Percentiles rank a stretch among this genome's conserved stretches.
These are phyloP conservation scores for Drosophila ogumai DNA, from an alignment of 1,140 invertebrate genomes.

Conservation along the genomic window DNA sequence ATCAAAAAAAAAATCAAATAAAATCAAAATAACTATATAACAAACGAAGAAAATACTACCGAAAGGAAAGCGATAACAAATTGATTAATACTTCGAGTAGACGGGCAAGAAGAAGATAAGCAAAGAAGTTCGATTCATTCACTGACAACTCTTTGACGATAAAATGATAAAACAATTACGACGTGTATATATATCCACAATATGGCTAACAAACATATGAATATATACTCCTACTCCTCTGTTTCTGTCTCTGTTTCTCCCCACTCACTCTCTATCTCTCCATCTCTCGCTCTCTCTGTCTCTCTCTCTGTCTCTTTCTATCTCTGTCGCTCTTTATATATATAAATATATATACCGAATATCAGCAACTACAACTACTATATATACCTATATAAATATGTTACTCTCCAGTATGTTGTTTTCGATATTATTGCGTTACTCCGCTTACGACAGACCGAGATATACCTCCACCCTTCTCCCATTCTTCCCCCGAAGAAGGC, in stretches of 20 bases:
- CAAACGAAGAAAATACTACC: constrained; percentile 38
- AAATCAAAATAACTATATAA: constrained; percentile 41
- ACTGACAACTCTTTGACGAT: constrained; percentile 83
- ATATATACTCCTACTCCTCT: constrained; percentile 57
- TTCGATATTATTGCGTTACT: constrained; percentile 64
- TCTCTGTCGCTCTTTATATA: constrained; percentile 61
- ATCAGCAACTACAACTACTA: constrained; percentile 41
- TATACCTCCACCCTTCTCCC: no score
- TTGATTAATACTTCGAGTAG: constrained; percentile 61
- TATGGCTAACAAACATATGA: constrained; percentile 58
- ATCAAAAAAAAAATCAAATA: constrained; percentile 44
- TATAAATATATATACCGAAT: constrained; percentile 48
- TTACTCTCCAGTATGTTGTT: constrained; percentile 63
- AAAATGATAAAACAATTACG: constrained; percentile 84
- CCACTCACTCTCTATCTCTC: constrained; percentile 43
- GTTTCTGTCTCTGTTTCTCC: constrained; percentile 57
- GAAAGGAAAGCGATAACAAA: constrained; percentile 41
- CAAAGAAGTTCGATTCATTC: constrained; percentile 50
- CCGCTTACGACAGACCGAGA: constrained; percentile 59
- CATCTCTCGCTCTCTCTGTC: constrained; percentile 27
- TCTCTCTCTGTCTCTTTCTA: constrained; percentile 29
- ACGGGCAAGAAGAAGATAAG: constrained; percentile 42
- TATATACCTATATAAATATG: constrained; percentile 62
- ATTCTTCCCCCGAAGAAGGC: constrained; percentile 1
- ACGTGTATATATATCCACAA: constrained; percentile 73